Base-by-base conservation (phyloP, 2,888 invertebrate genomes). In the Limnephilus auricula region DNA sequence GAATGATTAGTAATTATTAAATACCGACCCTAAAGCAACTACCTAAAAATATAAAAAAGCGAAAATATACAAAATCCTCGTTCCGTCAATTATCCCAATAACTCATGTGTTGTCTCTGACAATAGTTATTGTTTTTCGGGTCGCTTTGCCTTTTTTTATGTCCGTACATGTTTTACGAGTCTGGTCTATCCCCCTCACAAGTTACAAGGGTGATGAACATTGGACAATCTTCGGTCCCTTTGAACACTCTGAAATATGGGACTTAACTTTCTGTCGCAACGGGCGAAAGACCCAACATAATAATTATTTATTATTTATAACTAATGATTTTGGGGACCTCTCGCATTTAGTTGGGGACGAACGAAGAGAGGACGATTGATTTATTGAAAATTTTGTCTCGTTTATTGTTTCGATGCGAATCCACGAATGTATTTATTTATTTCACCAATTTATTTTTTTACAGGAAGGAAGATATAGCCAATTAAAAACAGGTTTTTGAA, bases 141-240 rank as follows among this genome's bases (percentile, higher is more conserved):
- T n/a, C 37, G 84, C 34, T 34, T 37, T 84, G 84, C 40, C 40
- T 84, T 84, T 84, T 84, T 84, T 37, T 84, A n/a, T n/a, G 37
- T 40, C 40, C 50, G 50, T 84, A 84, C 84, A 89, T 89, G 65
- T 89, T 89, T 89, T 89, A 89, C 89, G 89, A 89, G 15, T 30
- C 34, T n/a, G 65, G 65, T 18, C 65, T 78, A 79, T 89, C 79
- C 50, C 37, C 18, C 30, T 10, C n/a, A 89, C 79, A 89, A 34
- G 79, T 25, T 34, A 89, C 89, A 89, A 34, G 79, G 89, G 89
- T 79, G 89, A 89, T 37, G 89, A 79, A 30, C 32, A 32, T 65
- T 25, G 50, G 50, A 65, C 50, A 25, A 65, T 65, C 50, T 89
- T 78, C 89, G 89, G 89, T 15, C 9, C 65, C 89, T 89, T 89